Evolutionary conservation across 2,888 invertebrate species (phyloP).

Genomic region (Minunthozetes semirufus): DNA sequence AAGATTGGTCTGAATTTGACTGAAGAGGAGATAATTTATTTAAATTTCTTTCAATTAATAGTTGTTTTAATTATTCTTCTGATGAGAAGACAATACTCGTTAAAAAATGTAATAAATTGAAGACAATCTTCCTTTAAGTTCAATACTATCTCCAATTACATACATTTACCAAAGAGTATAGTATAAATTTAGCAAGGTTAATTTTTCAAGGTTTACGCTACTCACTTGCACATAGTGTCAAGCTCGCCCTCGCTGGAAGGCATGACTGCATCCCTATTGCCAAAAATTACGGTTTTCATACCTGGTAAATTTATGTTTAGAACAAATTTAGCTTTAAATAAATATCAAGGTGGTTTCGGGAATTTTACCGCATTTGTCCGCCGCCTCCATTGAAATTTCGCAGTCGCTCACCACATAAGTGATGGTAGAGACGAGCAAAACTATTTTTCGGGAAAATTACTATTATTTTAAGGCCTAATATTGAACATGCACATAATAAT

Average conservation of each 20-base stretch:
- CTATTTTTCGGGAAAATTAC: background rate
- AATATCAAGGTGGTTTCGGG: background rate
- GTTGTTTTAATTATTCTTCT: background rate
- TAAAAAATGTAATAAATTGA: slow-evolving; percentile 6
- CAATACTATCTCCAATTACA: slow-evolving; percentile 1
- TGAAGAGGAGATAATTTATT: too few species aligned
- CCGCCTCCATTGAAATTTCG: background rate
- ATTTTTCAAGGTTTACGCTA: background rate
- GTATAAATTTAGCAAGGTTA: background rate
- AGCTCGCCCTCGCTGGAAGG: slow-evolving; percentile 29
- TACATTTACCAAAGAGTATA: background rate
- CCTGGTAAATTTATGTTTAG: background rate
- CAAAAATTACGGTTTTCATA: slow-evolving; percentile 13
- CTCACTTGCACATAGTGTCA: slow-evolving; percentile 17
- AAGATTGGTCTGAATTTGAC: background rate
- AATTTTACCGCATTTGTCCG: slow-evolving; percentile 14
- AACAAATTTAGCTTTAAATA: background rate
- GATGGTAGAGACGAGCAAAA: background rate
- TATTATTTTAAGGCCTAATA: background rate
- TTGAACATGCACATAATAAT: background rate
- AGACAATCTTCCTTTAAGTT: background rate
- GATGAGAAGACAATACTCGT: background rate
- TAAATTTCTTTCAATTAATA: background rate
- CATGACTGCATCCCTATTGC: slow-evolving; percentile 1
- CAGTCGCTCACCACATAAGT: background rate